Base-by-base conservation (phyloP, 2,888 invertebrate species). In the Leucozona laternaria region DNA sequence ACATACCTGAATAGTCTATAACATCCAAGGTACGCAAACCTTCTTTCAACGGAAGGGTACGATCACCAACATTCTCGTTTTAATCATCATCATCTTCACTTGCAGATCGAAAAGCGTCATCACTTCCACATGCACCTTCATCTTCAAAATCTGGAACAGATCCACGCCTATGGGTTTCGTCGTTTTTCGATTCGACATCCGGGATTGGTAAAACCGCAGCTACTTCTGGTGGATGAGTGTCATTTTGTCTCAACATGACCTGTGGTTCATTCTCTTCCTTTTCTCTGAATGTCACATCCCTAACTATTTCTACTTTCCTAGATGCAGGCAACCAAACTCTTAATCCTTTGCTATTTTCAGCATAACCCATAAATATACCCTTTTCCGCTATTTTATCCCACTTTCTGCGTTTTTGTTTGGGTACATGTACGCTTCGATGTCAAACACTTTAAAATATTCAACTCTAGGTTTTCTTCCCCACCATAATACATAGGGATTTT, bases 401-500 rank as follows among this genome's bases (percentile, higher is more conserved):
- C 57, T 88, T 88, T 5, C 43, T 55, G 2, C 84, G 43, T 43
- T 75, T 84, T 58, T 85, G 64, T 25, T 84, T 58, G 37, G 72
- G 79, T 37, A 79, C 17, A 40, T 88, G 76, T 15, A 79, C 62
- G n/a, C 66, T 15, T 76, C 60, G 11, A 53, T 48, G 15, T 79
- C 28, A 28, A 83, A 88, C 17, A 73, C 62, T 62, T 68, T 40
- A 13, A 79, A 70, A 48, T 79, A 31, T 1, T 48, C 28, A 13
- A 81, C 22, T 4, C 62, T 58, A n/a, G 73, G 45, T n/a, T 34
- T 11, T 22, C 77, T n/a, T 2, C 66, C 85, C 68, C 66, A 83
- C 89, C 89, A 89, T 20, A 89, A 60, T 25, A 90, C 89, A 72
- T 79, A 89, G 20, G 90, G 89, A 45, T 88, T 88, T 80, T 88